Base-by-base conservation (phyloP, 2,797 vertebrate species). In the Pagetopsis macropterus region DNA sequence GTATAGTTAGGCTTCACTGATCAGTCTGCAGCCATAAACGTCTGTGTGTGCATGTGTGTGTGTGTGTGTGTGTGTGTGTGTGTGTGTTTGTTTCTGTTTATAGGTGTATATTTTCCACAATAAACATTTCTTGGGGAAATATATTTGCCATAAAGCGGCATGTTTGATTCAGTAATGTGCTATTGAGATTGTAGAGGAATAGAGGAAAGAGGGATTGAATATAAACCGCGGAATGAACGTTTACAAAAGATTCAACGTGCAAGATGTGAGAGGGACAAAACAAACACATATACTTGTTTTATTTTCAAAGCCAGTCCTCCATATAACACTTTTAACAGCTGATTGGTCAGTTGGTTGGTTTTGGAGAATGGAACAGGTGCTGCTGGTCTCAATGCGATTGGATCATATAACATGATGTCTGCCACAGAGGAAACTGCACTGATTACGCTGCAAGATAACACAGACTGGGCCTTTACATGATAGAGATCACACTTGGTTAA, bases 1-100 rank as follows among this genome's bases (percentile, higher is more conserved):
- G 79, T 78, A 64, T 84, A 77, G 87, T 90, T 88, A 83, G 76
- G 88, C 85, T 84, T 87, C 81, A 63, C 87, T 86, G 88, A 89
- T 88, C 86, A 86, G 84, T 86, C 78, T 79, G 61, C 0, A 33
- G 65, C 78, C 84, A 75, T 90, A 91, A 75, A 91, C 76, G 57
- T 79, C 84, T 63, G 43, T 27, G n/a, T 33, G 65, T 11, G 3
- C 16, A n/a, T 43, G 51, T 23, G 48, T 44, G n/a, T n/a, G n/a
- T n/a, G n/a, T n/a, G n/a, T n/a, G n/a, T n/a, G n/a, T n/a, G n/a
- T n/a, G n/a, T n/a, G n/a, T n/a, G n/a, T n/a, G n/a, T n/a, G n/a
- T n/a, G 60, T 70, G 65, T 82, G 63, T 68, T 46, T 77, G 73
- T 81, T 63, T 81, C 44, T 78, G n/a, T 82, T 79, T 76, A 59